Percentiles rank a stretch among this genome's conserved stretches.
Conservation (phyloP, 2,888 invertebrate species). For the Apamea anceps region DNA sequence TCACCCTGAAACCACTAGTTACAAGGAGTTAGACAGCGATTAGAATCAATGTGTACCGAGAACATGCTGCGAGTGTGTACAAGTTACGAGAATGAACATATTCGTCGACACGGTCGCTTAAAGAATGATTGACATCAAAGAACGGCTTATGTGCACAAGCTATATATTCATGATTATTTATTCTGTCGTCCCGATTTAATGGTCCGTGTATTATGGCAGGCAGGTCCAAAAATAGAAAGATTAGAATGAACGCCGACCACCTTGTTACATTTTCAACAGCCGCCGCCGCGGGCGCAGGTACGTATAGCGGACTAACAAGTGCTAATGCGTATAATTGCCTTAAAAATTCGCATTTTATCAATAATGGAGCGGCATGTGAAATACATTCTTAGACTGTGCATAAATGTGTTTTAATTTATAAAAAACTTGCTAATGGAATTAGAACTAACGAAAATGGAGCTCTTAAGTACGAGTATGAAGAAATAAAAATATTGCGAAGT, state of each 20-base stretch:
- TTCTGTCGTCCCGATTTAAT: constrained; percentile 75
- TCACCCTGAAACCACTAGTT: constrained; percentile 52
- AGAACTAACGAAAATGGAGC: constrained; percentile 47
- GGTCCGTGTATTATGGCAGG: constrained; percentile 65
- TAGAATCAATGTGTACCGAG: constrained; percentile 40
- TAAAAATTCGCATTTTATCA: constrained; percentile 50
- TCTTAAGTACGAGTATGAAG: constrained; percentile 40
- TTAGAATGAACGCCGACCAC: constrained; percentile 75
- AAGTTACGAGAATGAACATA: constrained; percentile 41
- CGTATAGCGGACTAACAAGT: constrained; percentile 34
- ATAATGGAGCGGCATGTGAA: constrained; percentile 27
- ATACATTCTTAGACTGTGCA: constrained; percentile 32
- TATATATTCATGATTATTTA: constrained; percentile 79
- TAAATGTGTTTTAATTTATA: constrained; percentile 45
- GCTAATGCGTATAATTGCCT: constrained; percentile 46
- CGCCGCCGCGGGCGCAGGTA: constrained; percentile 66
- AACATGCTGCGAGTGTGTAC: constrained; percentile 4
- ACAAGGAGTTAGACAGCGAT: constrained; percentile 54
- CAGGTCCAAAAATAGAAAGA: constrained; percentile 79
- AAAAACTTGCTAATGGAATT: constrained; percentile 48
- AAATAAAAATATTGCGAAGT: constrained; percentile 63
- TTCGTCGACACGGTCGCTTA: constrained; percentile 37
- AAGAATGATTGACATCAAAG: constrained; percentile 79
- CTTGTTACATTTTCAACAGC: constrained; percentile 78
- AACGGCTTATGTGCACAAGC: constrained; percentile 73